Evolutionary conservation across 2,888 invertebrate genomes (phyloP), one percentile per base, ranked within the genome.

Genomic region (Lycophotia porphyrea): DNA sequence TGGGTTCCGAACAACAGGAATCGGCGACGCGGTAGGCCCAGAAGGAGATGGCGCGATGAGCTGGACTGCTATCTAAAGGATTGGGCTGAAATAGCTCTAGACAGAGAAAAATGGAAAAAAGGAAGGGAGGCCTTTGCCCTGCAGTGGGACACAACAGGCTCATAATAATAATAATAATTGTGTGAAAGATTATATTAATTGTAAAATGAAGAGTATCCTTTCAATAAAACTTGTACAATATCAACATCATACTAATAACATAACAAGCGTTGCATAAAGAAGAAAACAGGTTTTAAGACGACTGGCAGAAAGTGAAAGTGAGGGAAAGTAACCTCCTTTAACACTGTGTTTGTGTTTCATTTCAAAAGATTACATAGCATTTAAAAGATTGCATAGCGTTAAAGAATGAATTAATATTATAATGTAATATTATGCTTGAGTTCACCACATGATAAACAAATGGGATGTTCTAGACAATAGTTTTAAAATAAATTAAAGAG

Each of bases 201-300:
- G 5, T n/a, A 15, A 39, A 15, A 52, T 8, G 24, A 69, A 24
- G 15, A 55, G 0, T 5, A 55, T 61, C 64, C 34, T 73, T 34
- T 64, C 55, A 39, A 64, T 11, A 24, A 8, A 47, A 24, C 24
- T 71, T 63, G 39, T 13, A 31, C 52, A 55, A 78, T 39, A 58
- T 27, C 15, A 61, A 61, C 36, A 61, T 36, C 18, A n/a, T 18
- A 55, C n/a, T 47, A 49, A 80, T 73, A 75, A 81, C 39, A 18
- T 68, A 68, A 68, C 47, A 81, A 55, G 63, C 9, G 7, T 78
- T 74, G 60, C 21, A 36, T 76, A 63, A 68, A 61, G 5, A 36
- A 0, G 3, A 13, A 76, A 81, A 81, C 81, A n/a, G 34, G 78
- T 79, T 81, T 68, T 42, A 42, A 81, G 24, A 44, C 66, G 49